phyloP scores from a whole-genome alignment of 2,113 vertebrate species.

The Tricholaema leucomelas region DNA sequence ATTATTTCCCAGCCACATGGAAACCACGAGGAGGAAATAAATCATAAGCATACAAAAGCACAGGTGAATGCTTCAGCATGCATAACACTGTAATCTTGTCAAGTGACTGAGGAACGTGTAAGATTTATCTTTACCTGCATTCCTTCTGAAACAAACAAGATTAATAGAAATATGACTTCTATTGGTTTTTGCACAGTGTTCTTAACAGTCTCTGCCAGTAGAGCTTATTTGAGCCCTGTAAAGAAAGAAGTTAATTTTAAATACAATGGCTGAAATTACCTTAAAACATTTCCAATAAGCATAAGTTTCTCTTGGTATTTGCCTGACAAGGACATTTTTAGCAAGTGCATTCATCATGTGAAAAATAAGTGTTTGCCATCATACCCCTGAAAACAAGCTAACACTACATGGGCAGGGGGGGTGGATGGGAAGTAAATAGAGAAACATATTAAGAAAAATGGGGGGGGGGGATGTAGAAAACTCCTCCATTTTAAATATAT shows the following conservation, averaged over 20 bases:
- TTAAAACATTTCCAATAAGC: background rate
- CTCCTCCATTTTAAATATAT: background rate
- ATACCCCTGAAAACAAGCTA: background rate
- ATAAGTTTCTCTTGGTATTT: background rate
- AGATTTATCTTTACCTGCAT: background rate
- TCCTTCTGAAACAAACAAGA: background rate
- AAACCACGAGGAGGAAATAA: background rate
- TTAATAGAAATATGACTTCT: background rate
- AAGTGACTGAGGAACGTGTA: background rate
- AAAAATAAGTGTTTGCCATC: background rate
- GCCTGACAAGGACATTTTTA: background rate
- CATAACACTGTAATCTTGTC: background rate
- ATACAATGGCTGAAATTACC: background rate
- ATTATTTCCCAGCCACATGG: background rate
- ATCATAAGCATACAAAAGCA: background rate
- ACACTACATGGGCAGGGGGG: too few species aligned
- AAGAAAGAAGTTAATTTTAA: background rate
- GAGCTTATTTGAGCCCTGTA: background rate
- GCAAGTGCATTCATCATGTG: background rate
- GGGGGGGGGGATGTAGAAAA: background rate
- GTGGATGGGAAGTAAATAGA: background rate
- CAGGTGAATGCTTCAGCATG: background rate
- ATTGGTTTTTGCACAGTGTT: background rate
- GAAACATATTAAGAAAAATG: background rate
- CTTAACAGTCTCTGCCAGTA: background rate